Evolutionary conservation across 2,888 invertebrate species (phyloP).

Genomic region (Drosophila fungiperda): DNA sequence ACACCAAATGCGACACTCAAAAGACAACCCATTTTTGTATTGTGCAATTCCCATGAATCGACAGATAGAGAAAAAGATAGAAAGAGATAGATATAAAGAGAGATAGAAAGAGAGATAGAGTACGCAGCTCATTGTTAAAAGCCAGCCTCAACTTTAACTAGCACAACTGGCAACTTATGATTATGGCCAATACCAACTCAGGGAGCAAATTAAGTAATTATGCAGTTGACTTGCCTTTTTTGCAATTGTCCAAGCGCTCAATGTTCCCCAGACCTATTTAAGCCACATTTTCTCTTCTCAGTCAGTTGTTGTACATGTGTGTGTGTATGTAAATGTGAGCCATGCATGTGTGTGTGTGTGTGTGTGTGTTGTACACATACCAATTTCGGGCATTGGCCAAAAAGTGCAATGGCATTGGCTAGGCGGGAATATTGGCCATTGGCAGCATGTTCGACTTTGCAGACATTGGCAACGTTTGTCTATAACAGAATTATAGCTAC

Average conservation of each 20-base stretch:
- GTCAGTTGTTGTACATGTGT: neutral
- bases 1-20: slow-evolving; percentile 68
- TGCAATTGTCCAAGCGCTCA: slow-evolving; percentile 42
- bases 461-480: slow-evolving; percentile 72
- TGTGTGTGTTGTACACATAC: slow-evolving; percentile 46
- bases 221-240: slow-evolving; percentile 76
- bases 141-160: slow-evolving; percentile 21
- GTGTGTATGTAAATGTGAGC: slow-evolving; percentile 21
- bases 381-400: slow-evolving; percentile 61
- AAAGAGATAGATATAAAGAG: neutral
- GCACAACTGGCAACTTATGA: slow-evolving; percentile 42
- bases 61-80: neutral
- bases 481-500: slow-evolving; percentile 76
- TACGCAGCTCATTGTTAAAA: slow-evolving; percentile 14
- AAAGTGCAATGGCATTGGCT: slow-evolving; percentile 56
- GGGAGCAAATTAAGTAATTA: slow-evolving; percentile 75
- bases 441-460: slow-evolving; percentile 66
- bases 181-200: slow-evolving; percentile 30
- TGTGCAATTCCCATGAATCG: slow-evolving; percentile 45
- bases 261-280: slow-evolving; percentile 45
- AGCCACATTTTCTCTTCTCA: slow-evolving; percentile 41
- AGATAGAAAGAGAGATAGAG: neutral
- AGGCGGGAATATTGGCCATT: slow-evolving; percentile 64
- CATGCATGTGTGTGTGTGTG: slow-evolving; percentile 20
- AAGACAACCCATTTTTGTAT: slow-evolving; percentile 68